Base-by-base conservation (phyloP, 2,888 invertebrate species). In the Saturnia pavonia region DNA sequence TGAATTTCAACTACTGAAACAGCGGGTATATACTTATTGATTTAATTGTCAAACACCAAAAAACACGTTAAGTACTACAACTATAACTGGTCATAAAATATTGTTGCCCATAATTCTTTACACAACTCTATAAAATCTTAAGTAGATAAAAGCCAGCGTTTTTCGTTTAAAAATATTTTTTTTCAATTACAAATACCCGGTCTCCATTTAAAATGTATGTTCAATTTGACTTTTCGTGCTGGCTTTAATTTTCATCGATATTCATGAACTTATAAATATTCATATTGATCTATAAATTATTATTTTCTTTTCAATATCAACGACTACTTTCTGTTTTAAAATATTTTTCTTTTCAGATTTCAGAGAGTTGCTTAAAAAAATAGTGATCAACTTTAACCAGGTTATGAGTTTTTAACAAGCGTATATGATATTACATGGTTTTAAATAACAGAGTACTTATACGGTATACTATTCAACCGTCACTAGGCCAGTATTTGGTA, bases 191-290 rank as follows among this genome's bases (percentile, higher is more conserved):
- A 19, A 60, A 60, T 14, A 60, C 14, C 14, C 57, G 57, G 12
- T 25, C 1, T 60, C 27, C 27, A 60, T 60, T 60, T 70, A 63
- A 65, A 65, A 65, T 65, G 40, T n/a, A 25, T 25, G n/a, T 7
- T 65, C 65, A 40, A 65, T 65, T 70, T 66, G 70, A 54, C 67
- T 70, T 70, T 70, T 70, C 51, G 42, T 42, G 16, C 54, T 19
- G 42, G 66, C 67, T 67, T 70, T 54, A 51, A 67, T 57, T 51
- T 70, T 67, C 67, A 67, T 70, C 66, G 45, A 70, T 70, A 70
- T 70, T 70, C 70, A 67, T 11, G 48, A 70, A 67, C 16, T 27
- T 25, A 66, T 70, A 42, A 70, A 70, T 70, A 70, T 70, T 67
- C 51, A 70, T 66, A 16, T 12, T 69, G 19, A 9, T 42, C 68